These are phyloP conservation scores for Smittia sp. DNA, from an alignment of 2,888 invertebrate genomes.

Conservation along the genomic window DNA sequence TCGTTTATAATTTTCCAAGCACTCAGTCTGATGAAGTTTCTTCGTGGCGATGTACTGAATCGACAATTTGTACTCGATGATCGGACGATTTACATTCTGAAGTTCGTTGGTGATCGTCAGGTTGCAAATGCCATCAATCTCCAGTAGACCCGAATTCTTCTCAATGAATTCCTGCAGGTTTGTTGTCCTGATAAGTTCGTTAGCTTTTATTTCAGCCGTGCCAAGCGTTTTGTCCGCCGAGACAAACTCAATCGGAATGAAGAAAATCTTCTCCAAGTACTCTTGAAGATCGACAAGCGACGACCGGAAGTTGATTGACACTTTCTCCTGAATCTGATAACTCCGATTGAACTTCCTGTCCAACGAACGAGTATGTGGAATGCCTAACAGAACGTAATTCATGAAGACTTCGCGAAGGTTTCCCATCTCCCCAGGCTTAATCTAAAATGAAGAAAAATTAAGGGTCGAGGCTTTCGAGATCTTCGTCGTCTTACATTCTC, in stretches of 20 bases:
- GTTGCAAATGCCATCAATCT: background rate
- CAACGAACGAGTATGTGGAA: constrained; percentile 44
- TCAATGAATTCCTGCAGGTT: constrained; percentile 45
- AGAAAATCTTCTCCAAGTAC: constrained; percentile 54
- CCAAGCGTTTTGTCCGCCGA: constrained; percentile 51
- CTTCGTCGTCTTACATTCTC: constrained; percentile 43
- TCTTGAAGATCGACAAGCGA: constrained; percentile 52
- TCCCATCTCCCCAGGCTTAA: background rate
- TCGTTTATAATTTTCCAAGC: constrained; percentile 42
- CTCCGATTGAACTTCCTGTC: constrained; percentile 47
- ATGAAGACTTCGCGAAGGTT: background rate
- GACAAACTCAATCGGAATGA: constrained; percentile 54
- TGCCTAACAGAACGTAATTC: constrained; percentile 26
- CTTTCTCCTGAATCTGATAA: constrained; percentile 53
- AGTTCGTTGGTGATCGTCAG: background rate
- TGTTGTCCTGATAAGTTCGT: constrained; percentile 45
- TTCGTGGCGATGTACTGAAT: constrained; percentile 16
- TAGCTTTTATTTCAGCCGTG: constrained; percentile 47
- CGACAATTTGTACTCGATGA: constrained; percentile 16
- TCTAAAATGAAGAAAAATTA: constrained; percentile 6
- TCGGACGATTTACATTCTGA: background rate
- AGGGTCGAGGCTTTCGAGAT: no score
- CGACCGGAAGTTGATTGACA: constrained; percentile 54
- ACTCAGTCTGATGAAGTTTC: constrained; percentile 30
- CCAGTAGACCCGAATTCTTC: constrained; percentile 37